Conservation (phyloP, 2,888 invertebrate species). For the Dryomyza anilis region DNA sequence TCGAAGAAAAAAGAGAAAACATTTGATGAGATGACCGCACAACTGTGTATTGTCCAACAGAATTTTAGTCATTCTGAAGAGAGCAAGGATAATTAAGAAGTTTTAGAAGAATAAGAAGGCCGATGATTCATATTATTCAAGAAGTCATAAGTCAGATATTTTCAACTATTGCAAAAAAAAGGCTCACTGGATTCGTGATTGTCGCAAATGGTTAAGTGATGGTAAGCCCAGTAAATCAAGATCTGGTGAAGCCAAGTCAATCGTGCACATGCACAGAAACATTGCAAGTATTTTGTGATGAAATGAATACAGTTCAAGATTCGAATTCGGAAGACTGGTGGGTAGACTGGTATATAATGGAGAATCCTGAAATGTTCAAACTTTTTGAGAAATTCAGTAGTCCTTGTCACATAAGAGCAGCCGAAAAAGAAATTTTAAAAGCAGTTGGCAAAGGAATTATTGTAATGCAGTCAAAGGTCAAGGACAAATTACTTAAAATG, state of each 20-base stretch:
- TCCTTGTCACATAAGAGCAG: background rate
- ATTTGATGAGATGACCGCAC: background rate
- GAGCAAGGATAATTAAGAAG: background rate
- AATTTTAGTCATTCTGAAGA: background rate
- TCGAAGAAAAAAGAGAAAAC: background rate
- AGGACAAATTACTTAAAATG: conserved; percentile 22
- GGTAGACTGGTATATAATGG: background rate
- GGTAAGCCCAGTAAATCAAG: background rate
- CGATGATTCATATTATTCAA: background rate
- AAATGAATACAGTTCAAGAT: background rate
- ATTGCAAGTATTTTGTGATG: background rate
- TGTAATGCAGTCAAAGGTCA: background rate
- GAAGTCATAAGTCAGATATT: background rate
- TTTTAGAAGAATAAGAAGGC: background rate
- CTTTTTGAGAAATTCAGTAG: background rate
- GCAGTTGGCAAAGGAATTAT: background rate
- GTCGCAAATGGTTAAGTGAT: background rate
- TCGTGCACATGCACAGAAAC: background rate
- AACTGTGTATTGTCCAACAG: background rate
- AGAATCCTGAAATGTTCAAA: background rate
- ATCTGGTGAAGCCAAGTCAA: too few relatives aligned
- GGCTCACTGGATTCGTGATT: too few relatives aligned
- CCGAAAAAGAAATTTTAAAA: conserved; percentile 30
- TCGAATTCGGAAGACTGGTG: too few relatives aligned
- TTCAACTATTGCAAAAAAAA: background rate